Evolutionary conservation across 30 jellyfish, hydroid and myxozoan genomes (phyloP).

Genomic region (Hydractinia echinata): DNA sequence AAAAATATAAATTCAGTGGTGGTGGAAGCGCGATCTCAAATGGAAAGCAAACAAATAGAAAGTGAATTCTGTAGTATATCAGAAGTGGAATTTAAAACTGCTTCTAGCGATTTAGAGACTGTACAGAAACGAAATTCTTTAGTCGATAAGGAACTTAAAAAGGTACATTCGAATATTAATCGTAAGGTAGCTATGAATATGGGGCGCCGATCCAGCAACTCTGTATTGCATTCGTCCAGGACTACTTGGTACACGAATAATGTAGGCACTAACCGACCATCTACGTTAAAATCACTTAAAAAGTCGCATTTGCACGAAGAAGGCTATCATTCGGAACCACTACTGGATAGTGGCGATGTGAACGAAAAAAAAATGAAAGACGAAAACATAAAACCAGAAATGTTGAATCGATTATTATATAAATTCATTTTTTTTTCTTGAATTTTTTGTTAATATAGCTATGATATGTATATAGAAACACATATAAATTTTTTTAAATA

Average conservation of each 20-base stretch:
- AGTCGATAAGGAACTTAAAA: constrained; percentile 52
- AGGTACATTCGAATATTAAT: constrained; percentile 15
- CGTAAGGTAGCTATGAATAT: constrained; percentile 37
- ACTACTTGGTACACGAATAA: neutral
- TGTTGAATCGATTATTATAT: neutral
- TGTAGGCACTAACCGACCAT: neutral
- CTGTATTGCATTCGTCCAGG: neutral
- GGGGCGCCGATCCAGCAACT: neutral
- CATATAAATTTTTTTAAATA: too few species aligned
- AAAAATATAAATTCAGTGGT: constrained; percentile 41
- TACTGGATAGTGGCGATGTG: neutral
- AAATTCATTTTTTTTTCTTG: neutral
- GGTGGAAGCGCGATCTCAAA: constrained; percentile 24
- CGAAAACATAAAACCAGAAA: neutral
- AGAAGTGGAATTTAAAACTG: constrained; percentile 46
- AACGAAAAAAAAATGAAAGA: neutral
- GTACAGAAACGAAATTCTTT: constrained; percentile 46
- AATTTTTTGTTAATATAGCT: too few species aligned
- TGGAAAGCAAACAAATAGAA: constrained; percentile 25
- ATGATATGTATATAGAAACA: too few species aligned
- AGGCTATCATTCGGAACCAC: constrained; percentile 13
- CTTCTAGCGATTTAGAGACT: constrained; percentile 43
- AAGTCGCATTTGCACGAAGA: neutral
- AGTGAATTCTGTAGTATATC: constrained; percentile 14
- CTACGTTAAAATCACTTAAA: neutral